These are phyloP conservation scores for Bombus waltoni DNA, from an alignment of 1,140 invertebrate genomes.

Conservation along the genomic window DNA sequence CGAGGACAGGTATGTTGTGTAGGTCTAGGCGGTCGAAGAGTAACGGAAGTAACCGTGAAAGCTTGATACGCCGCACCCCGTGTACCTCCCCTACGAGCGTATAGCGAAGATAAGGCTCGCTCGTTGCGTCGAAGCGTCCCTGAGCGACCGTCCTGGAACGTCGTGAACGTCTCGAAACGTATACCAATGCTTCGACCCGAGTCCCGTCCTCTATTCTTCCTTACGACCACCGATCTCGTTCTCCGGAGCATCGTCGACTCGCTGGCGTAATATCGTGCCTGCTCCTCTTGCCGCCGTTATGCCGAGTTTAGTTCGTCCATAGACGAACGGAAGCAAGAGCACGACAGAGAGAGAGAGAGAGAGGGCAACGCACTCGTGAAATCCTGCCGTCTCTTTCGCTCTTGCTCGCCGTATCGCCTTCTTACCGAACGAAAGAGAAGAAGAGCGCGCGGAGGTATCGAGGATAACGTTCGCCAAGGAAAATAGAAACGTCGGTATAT, in stretches of 20 bases:
- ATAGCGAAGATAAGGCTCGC: slow-evolving; percentile 80
- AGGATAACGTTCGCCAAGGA: slow-evolving; percentile 9
- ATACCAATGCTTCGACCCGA: slow-evolving; percentile 47
- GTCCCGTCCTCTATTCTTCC: slow-evolving; percentile 41
- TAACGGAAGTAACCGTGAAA: slow-evolving; percentile 62
- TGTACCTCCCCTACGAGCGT: slow-evolving; percentile 72
- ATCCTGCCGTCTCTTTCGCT: neutral
- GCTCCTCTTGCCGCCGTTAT: slow-evolving; percentile 69
- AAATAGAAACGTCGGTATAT: slow-evolving; percentile 20
- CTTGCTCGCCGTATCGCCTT: neutral
- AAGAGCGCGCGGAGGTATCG: neutral
- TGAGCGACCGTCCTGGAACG: slow-evolving; percentile 72
- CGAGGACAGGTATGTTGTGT: neutral
- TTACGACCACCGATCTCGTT: slow-evolving; percentile 68
- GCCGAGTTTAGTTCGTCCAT: slow-evolving; percentile 64
- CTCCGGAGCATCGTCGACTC: slow-evolving; percentile 68
- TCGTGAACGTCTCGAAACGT: slow-evolving; percentile 69
- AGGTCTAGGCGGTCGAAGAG: neutral
- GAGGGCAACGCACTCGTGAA: slow-evolving; percentile 4
- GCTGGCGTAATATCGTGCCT: slow-evolving; percentile 71
- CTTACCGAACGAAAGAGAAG: neutral
- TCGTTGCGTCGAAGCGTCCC: slow-evolving; percentile 81
- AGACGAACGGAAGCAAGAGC: slow-evolving; percentile 18
- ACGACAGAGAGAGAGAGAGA: neutral
- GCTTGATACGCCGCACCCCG: slow-evolving; percentile 71